A percentile compares a stretch with the other conserved stretches of the same genome.
Evolutionary conservation across 2,113 vertebrate species (phyloP).

Genomic region (Proteles cristata): DNA sequence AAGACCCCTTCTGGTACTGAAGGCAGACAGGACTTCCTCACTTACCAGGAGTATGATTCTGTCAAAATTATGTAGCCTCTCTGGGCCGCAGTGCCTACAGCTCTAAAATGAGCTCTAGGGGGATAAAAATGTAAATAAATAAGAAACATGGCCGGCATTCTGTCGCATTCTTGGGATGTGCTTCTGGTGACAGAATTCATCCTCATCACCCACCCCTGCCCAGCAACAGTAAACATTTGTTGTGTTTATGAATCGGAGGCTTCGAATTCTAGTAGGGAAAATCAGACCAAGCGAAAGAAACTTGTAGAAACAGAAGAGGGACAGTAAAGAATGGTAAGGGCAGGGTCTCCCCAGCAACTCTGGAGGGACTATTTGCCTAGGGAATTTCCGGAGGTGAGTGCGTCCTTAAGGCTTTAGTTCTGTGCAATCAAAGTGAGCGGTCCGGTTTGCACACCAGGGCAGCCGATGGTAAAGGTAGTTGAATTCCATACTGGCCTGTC

Average conservation of each 20-base stretch:
- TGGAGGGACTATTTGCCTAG: background rate
- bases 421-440: background rate
- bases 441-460: background rate
- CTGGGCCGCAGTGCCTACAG: background rate
- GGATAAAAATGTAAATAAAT: background rate
- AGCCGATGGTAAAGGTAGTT: background rate
- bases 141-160: background rate
- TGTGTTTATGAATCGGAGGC: background rate
- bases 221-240: rapidly evolving
- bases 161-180: background rate
- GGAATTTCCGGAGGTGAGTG: background rate
- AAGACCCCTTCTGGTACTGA: background rate
- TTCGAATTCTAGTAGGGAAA: background rate
- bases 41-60: background rate
- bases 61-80: background rate
- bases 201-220: background rate
- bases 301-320: background rate
- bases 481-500: too few species aligned
- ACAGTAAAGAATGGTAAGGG: background rate
- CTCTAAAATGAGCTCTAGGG: background rate
- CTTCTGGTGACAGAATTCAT: background rate
- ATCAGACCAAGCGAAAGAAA: background rate
- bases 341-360: background rate
- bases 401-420: background rate
- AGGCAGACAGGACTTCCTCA: background rate